Evolutionary conservation across 53 echinoderm and acorn worm genomes (phyloP).

Genomic region (Mesocentrotus franciscanus): DNA sequence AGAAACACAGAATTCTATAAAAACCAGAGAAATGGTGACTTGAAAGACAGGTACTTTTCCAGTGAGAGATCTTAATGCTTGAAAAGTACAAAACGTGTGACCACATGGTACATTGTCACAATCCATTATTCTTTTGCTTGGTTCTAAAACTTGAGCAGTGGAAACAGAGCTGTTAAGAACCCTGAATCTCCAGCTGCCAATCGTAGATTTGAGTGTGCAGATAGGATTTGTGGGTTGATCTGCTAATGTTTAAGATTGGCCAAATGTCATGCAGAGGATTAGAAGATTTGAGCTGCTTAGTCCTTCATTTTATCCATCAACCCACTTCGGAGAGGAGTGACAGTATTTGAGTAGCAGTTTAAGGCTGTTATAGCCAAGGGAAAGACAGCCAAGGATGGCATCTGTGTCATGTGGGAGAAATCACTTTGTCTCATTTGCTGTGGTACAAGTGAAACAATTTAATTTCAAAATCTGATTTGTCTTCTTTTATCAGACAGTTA

Average conservation of each 20-base stretch:
- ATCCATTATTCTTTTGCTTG: neutral
- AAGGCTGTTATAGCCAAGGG: neutral
- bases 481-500: neutral
- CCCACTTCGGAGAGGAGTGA: slow-evolving; percentile 38
- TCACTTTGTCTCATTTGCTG: slow-evolving; percentile 9
- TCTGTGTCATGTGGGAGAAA: slow-evolving; percentile 24
- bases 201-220: slow-evolving; percentile 2
- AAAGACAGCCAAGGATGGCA: neutral
- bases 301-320: slow-evolving; percentile 58
- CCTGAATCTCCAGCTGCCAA: slow-evolving; percentile 24
- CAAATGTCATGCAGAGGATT: slow-evolving; percentile 51
- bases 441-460: slow-evolving; percentile 15
- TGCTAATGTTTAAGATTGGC: slow-evolving; percentile 49
- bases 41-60: too few species aligned
- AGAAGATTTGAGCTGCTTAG: slow-evolving; percentile 32
- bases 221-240: slow-evolving; percentile 52
- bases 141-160: slow-evolving; percentile 1
- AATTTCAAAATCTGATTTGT: neutral
- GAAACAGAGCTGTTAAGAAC: slow-evolving; percentile 27
- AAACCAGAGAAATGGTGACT: too few species aligned
- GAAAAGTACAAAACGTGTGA: too few species aligned
- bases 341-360: slow-evolving; percentile 63
- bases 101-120: neutral
- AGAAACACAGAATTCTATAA: too few species aligned
- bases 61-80: too few species aligned